Percentiles rank a stretch among this genome's conserved stretches.
phyloP scores from a whole-genome alignment of 2,888 invertebrate genomes.

The Chaetogeoica ovagalla region DNA sequence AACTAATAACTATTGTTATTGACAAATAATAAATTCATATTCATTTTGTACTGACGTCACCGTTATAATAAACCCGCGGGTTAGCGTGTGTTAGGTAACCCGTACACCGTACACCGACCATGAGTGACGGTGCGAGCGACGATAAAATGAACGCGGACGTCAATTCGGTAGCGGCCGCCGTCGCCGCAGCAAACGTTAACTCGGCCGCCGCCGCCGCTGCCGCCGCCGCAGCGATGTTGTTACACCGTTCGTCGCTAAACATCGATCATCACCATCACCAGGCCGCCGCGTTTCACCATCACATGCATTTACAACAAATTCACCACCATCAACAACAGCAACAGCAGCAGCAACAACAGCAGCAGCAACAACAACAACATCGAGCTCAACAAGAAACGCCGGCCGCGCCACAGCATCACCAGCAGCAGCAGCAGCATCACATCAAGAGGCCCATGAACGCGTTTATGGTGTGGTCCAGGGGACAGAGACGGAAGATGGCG shows the following conservation, averaged over 20 bases:
- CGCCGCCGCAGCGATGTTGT: constrained; percentile 49
- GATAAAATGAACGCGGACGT: neutral
- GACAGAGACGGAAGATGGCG: constrained; percentile 91
- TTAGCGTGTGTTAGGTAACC: too few relatives aligned
- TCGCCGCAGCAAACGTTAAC: constrained; percentile 19
- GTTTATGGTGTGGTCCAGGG: constrained; percentile 96
- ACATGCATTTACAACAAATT: constrained; percentile 43
- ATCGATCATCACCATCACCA: neutral
- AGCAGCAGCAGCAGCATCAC: constrained; percentile 61
- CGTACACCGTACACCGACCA: too few relatives aligned
- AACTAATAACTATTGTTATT: too few relatives aligned
- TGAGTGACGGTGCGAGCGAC: neutral
- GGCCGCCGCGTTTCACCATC: constrained; percentile 23
- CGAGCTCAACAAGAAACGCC: constrained; percentile 67
- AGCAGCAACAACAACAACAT: constrained; percentile 63
- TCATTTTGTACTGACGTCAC: too few relatives aligned
- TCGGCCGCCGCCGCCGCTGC: constrained; percentile 50
- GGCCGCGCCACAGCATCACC: constrained; percentile 27
- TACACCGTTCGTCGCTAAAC: constrained; percentile 9
- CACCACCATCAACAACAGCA: constrained; percentile 32
- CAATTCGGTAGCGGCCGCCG: neutral
- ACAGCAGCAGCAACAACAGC: constrained; percentile 43
- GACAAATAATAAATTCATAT: too few relatives aligned
- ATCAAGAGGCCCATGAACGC: constrained; percentile 98
- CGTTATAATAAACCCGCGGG: too few relatives aligned